Conservation (phyloP, 2,113 vertebrate genomes). For the Cyanoramphus novaezelandiae region DNA sequence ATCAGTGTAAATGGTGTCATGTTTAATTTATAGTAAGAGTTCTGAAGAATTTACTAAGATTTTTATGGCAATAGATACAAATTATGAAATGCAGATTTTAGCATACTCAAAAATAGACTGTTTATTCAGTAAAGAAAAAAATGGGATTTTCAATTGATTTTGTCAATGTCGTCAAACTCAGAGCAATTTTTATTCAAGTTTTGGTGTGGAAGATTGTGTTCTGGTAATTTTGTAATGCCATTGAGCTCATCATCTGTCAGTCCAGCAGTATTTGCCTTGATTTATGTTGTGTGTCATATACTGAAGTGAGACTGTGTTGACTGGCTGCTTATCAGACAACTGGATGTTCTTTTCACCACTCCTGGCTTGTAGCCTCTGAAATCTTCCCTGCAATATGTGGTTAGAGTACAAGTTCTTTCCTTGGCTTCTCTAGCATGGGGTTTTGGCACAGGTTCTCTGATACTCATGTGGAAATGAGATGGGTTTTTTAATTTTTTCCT, state of each 20-base stretch:
- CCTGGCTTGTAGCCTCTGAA: neutral
- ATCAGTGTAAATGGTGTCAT: neutral
- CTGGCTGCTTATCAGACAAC: neutral
- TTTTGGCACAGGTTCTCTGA: neutral
- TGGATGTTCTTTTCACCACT: neutral
- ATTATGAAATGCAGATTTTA: neutral
- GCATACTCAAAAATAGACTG: neutral
- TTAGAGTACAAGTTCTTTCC: neutral
- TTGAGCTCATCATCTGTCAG: neutral
- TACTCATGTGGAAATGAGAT: neutral
- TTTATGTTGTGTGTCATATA: neutral
- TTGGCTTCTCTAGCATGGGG: neutral
- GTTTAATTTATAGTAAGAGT: neutral
- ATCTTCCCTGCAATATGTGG: neutral
- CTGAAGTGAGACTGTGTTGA: neutral
- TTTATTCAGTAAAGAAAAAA: neutral
- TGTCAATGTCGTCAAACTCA: neutral
- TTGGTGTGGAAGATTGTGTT: neutral
- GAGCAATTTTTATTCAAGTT: neutral
- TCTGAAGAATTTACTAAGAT: neutral
- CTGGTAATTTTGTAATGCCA: neutral
- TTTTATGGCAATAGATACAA: neutral
- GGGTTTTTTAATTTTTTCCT: fast-evolving
- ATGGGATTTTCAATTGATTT: neutral
- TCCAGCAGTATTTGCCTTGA: neutral